Percentiles rank a stretch among this genome's conserved stretches.
phyloP scores from a whole-genome alignment of 1,140 invertebrate genomes.

The Berghia stephanieae region DNA sequence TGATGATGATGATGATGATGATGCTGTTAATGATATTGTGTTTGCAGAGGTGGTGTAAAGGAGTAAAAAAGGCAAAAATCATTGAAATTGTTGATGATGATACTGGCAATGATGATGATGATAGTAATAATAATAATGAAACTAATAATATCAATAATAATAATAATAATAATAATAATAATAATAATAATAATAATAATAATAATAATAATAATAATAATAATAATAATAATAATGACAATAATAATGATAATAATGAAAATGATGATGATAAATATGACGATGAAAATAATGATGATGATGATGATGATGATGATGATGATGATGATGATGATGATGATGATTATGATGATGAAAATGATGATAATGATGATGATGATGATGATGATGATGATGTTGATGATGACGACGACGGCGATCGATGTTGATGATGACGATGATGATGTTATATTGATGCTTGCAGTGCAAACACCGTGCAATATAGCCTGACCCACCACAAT shows the following conservation, averaged over 20 bases:
- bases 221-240: constrained; percentile 9
- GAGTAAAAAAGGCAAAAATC: too few species aligned
- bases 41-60: too few species aligned
- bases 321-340: constrained; percentile 11
- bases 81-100: too few species aligned
- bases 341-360: neutral
- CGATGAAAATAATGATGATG: neutral
- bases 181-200: constrained; percentile 8
- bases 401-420: constrained; percentile 10
- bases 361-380: neutral
- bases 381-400: constrained; percentile 11
- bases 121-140: neutral
- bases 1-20: constrained; percentile 18
- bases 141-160: neutral
- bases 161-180: constrained; percentile 7
- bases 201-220: constrained; percentile 9
- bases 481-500: too few species aligned
- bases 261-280: constrained; percentile 5
- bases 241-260: neutral
- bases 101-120: neutral
- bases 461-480: too few species aligned
- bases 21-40: neutral
- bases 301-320: constrained; percentile 11
- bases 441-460: too few species aligned
- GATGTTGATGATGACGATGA: too few species aligned